Conservation (phyloP, 2,888 invertebrate species). For the Sphaeridia pumilis region DNA sequence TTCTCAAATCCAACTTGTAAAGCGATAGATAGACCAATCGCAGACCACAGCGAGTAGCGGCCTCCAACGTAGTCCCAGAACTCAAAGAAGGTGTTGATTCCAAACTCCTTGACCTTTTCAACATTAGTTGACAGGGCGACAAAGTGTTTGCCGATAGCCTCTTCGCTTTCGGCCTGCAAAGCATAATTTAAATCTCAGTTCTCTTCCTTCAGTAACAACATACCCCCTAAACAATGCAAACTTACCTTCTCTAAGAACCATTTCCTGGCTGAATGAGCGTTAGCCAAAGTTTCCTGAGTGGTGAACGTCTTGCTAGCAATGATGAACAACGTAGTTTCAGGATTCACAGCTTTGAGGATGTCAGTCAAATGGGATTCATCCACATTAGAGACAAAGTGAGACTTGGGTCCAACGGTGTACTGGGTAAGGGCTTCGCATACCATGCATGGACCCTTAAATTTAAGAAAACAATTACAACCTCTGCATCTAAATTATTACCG, state of each 20-base stretch:
- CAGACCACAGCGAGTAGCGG: constrained; percentile 95
- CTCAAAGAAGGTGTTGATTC: constrained; percentile 99
- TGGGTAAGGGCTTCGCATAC: constrained; percentile 95
- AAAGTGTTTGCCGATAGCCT: constrained; percentile 87
- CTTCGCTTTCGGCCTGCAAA: constrained; percentile 27
- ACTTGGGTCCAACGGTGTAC: constrained; percentile 69
- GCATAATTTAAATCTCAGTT: too few species aligned
- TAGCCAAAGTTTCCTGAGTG: constrained; percentile 98
- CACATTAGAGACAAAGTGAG: constrained; percentile 97
- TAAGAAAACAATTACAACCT: constrained; percentile 3
- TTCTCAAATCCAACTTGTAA: constrained; percentile 88
- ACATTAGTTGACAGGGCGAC: constrained; percentile 95
- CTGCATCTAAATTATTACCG: too few species aligned
- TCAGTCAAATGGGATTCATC: constrained; percentile 98
- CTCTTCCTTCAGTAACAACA: too few species aligned
- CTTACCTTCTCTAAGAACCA: constrained; percentile 80
- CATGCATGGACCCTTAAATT: constrained; percentile 85
- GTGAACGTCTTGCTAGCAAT: constrained; percentile 99
- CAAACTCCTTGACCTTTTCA: constrained; percentile 89
- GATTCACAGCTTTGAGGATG: constrained; percentile 72
- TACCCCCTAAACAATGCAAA: background rate
- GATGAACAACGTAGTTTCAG: constrained; percentile 92
- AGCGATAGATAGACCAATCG: constrained; percentile 93
- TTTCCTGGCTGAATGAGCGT: constrained; percentile 91
- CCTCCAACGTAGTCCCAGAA: constrained; percentile 99